Evolutionary conservation across 2,888 invertebrate genomes (phyloP).

Genomic region (Atrina japonica): DNA sequence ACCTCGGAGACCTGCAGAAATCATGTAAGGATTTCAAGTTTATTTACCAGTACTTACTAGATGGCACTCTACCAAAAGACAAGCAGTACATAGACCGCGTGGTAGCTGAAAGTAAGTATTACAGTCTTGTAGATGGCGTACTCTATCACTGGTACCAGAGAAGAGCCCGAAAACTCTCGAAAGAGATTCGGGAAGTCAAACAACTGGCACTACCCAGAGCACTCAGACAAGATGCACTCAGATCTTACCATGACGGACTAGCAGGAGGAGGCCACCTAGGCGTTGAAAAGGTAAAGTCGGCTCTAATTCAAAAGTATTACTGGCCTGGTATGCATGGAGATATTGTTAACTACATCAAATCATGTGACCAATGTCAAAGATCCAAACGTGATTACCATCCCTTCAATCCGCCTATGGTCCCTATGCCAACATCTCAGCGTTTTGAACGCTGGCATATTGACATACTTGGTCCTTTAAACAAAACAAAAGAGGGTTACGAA

Average conservation of each 20-base stretch:
- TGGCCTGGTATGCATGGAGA: no score
- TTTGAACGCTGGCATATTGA: constrained; percentile 19
- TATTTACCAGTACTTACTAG: constrained; percentile 25
- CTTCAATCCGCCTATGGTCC: constrained; percentile 12
- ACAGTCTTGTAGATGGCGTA: constrained; percentile 19
- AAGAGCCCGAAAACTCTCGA: constrained; percentile 4
- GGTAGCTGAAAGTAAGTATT: constrained; percentile 26
- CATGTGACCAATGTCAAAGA: constrained; percentile 35
- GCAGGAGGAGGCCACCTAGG: no score
- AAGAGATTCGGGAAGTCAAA: no score
- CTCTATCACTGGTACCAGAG: constrained; percentile 9
- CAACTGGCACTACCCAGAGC: no score
- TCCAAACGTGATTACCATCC: constrained; percentile 23
- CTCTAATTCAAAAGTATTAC: no score
- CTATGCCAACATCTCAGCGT: constrained; percentile 9
- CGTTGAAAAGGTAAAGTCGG: no score
- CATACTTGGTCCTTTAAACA: constrained; percentile 10
- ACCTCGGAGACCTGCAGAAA: constrained; percentile 17
- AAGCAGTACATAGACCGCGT: constrained; percentile 1
- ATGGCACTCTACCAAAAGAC: constrained; percentile 25
- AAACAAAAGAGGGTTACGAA: constrained; percentile 8
- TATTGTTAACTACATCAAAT: no score
- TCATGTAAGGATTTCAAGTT: constrained; percentile 25
- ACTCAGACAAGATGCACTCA: no score
- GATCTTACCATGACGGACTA: no score